Evolutionary conservation across 2,888 invertebrate genomes (phyloP).

Genomic region (Prosopocoilus inquinatus): DNA sequence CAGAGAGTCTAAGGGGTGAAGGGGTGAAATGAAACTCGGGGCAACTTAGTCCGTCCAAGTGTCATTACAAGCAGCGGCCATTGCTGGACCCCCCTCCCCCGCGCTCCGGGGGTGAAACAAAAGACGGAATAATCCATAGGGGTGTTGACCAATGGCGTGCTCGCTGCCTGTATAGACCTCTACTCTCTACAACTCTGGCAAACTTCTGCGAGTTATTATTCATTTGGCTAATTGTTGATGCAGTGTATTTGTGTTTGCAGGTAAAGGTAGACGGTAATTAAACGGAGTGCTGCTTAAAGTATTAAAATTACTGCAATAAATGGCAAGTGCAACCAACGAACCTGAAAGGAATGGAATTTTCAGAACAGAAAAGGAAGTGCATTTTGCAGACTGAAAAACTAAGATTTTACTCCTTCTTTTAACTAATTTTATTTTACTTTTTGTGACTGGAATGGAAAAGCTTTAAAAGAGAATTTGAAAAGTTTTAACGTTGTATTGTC

Average conservation of each 20-base stretch:
- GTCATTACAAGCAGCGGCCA: constrained; percentile 52
- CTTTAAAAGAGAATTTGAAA: no score
- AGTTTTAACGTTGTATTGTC: no score
- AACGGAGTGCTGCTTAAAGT: constrained; percentile 23
- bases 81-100: constrained; percentile 41
- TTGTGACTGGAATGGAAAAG: no score
- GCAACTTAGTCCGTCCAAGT: constrained; percentile 48
- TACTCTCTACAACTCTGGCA: constrained; percentile 20
- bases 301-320: constrained; percentile 19
- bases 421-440: no score
- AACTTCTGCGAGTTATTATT: constrained; percentile 30
- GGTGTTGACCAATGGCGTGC: constrained; percentile 51
- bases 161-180: constrained; percentile 29
- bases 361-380: constrained; percentile 4
- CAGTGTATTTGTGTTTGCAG: constrained; percentile 19
- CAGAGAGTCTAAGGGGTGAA: constrained; percentile 27
- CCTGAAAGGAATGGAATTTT: neutral
- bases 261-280: constrained; percentile 22
- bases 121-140: constrained; percentile 54
- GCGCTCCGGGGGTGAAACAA: constrained; percentile 48
- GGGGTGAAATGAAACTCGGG: constrained; percentile 38
- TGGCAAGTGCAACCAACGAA: neutral
- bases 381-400: neutral
- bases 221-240: constrained; percentile 34
- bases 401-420: no score